Percentiles rank a stretch among this genome's conserved stretches.
Evolutionary conservation across 2,888 invertebrate genomes (phyloP).

Genomic region (Linnaemya vulpina): DNA sequence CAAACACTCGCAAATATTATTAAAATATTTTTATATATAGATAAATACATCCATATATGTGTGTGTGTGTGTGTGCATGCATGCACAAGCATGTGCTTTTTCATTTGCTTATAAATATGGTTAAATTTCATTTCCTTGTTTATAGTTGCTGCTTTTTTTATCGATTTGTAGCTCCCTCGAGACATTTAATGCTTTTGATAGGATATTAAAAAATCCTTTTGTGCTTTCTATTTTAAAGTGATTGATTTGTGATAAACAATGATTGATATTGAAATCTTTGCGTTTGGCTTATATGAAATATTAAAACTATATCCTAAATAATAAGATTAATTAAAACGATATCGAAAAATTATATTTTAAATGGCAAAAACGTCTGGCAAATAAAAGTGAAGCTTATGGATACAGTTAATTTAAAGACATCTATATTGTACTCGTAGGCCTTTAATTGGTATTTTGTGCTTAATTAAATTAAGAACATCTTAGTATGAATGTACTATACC

Average conservation of each 20-base stretch:
- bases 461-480: too few relatives aligned
- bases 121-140: not conserved
- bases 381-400: too few relatives aligned
- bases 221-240: not conserved
- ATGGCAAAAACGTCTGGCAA: too few relatives aligned
- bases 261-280: not conserved
- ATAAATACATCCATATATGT: not conserved
- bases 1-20: slow-evolving; percentile 4
- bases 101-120: not conserved
- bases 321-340: not conserved
- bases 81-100: too few relatives aligned
- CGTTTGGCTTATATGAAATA: not conserved
- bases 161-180: not conserved
- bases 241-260: not conserved
- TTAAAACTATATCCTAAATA: not conserved
- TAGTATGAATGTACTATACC: too few relatives aligned
- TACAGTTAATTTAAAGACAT: too few relatives aligned
- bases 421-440: not conserved
- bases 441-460: too few relatives aligned
- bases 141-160: not conserved
- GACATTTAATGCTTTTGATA: not conserved
- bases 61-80: too few relatives aligned
- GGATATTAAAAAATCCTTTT: not conserved
- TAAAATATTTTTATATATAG: not conserved
- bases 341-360: too few relatives aligned